Conservation (phyloP, 2,113 vertebrate genomes). For the Gulo gulo region DNA sequence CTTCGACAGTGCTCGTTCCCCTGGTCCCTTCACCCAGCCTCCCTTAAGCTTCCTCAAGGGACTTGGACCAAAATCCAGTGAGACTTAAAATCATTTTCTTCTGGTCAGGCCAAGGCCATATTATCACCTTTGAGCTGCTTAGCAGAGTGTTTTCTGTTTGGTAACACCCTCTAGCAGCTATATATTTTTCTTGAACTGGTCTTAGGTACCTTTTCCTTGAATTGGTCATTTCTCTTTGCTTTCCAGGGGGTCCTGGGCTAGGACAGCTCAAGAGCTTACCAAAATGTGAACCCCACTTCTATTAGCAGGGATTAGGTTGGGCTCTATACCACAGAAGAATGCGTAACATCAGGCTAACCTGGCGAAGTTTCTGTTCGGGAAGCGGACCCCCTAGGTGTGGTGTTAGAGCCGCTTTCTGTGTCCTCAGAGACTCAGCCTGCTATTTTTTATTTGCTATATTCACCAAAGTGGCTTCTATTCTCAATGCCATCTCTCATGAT, state of each 20-base stretch:
- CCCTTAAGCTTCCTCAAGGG: not conserved
- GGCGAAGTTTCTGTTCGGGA: not conserved
- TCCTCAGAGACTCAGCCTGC: not conserved
- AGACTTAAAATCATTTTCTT: not conserved
- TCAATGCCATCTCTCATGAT: not conserved
- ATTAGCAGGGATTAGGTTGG: not conserved
- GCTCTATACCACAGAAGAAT: not conserved
- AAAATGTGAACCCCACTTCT: not conserved
- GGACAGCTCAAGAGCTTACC: not conserved
- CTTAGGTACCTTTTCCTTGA: not conserved
- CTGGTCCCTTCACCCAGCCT: not conserved
- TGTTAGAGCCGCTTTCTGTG: not conserved
- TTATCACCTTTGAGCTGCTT: not conserved
- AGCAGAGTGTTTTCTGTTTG: slow-evolving; percentile 10
- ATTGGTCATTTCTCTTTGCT: not conserved
- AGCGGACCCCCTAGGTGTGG: not conserved
- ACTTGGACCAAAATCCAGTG: not conserved
- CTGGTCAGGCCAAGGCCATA: not conserved
- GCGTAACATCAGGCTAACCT: not conserved
- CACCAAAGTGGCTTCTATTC: not conserved
- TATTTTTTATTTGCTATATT: not conserved
- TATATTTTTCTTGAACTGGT: not conserved
- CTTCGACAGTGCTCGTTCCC: not conserved
- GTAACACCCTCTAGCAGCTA: not conserved
- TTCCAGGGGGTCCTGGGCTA: not conserved